Evolutionary conservation across 2,888 invertebrate species (phyloP), one percentile per base, ranked within the genome.

Genomic region (Peribatodes rhomboidaria): DNA sequence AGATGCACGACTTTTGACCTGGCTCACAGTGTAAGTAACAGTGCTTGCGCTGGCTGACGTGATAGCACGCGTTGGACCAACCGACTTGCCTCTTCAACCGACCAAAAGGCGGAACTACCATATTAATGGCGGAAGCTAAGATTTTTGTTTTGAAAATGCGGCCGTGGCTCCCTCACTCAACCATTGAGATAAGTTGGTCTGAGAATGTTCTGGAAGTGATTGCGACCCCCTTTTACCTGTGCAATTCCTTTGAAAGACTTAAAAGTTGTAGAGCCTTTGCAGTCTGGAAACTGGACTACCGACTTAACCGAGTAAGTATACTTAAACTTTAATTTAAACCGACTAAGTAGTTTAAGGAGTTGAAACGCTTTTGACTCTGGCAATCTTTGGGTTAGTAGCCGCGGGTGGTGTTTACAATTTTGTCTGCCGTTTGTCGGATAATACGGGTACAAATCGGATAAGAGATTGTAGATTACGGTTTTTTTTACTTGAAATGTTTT

Each of bases 1-100:
- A 50, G 37, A 50, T 18, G 18, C 50, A 50, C 50, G 50, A 50
- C 35, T 50, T 50, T 33, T 35, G 35, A 50, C 47, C 50, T 33
- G 14, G n/a, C 18, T 8, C 56, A 56, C 46, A 35, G 44, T n/a
- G n/a, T 46, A 22, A 20, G 20, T 22, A 22, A 22, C 1, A 27
- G 22, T 1, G 3, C 27, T 4, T 6, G 27, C 6, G 6, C 1
- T 18, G 1, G 20, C 6, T 27, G 46, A n/a, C 46, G 46, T 22
- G 46, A 22, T 22, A n/a, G 22, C 44, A 44, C 46, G 22, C 46
- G 42, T 11, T 20, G n/a, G 2, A 20, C 4, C 42, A n/a, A 46
- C 22, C 13, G 10, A 22, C 46, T 22, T 22, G 22, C 4, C 22
- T 46, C n/a, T 22, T 8, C 2, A 22, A 6, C 1, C 13, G 13